These are phyloP conservation scores for Pipa parva DNA, from an alignment of 2,113 vertebrate genomes.

Conservation along the genomic window DNA sequence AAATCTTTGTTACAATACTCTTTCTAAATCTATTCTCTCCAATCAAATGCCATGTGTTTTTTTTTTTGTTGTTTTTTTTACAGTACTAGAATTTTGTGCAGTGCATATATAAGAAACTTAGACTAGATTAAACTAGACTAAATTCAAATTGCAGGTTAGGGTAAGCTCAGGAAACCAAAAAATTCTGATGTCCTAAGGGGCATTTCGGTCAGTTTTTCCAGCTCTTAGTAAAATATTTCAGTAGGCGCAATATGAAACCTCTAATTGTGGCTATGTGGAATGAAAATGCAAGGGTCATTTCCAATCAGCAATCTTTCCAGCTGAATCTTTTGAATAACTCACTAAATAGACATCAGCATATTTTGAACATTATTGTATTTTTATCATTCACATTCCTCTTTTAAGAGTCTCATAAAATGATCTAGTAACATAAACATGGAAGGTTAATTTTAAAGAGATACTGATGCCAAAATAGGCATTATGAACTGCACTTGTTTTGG, in stretches of 20 bases:
- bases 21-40: no score
- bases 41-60: no score
- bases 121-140: no score
- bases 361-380: slow-evolving; percentile 8
- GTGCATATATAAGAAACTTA: no score
- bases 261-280: slow-evolving; percentile 36
- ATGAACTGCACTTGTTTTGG: slow-evolving; percentile 7
- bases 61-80: no score
- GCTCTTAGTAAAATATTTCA: slow-evolving; percentile 23
- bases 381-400: slow-evolving; percentile 19
- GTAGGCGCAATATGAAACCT: slow-evolving; percentile 28
- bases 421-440: slow-evolving; percentile 21
- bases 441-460: slow-evolving; percentile 3
- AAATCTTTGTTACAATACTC: no score
- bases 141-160: slow-evolving; percentile 32
- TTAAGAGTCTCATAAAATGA: slow-evolving; percentile 31
- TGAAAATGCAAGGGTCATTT: slow-evolving; percentile 26
- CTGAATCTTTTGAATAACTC: slow-evolving; percentile 10
- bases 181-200: slow-evolving; percentile 27
- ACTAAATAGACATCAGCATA: neutral
- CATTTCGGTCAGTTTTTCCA: slow-evolving; percentile 19
- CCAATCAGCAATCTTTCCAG: slow-evolving; percentile 5
- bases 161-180: slow-evolving; percentile 21
- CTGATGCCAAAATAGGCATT: slow-evolving; percentile 27
- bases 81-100: no score